Evolutionary conservation across 2,888 invertebrate genomes (phyloP), one percentile per base, ranked within the genome.

Genomic region (Drepanosiphum platanoidis): DNA sequence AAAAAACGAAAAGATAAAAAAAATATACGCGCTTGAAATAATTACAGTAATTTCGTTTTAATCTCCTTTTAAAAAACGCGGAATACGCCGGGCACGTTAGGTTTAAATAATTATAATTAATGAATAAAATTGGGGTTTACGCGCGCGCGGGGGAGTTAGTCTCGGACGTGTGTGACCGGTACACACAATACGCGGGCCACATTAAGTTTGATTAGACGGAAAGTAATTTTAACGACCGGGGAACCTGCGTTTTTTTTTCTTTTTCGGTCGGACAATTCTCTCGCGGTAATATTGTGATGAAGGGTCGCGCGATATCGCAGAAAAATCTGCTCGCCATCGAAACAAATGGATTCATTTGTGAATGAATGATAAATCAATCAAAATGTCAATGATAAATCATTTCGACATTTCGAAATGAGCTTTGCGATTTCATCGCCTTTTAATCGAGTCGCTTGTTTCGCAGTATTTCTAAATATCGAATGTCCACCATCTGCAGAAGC

Each of bases 91-190:
- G n/a, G 42, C 18, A 30, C 42, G 42, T 72, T 46, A 72, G 42
- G 72, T 72, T 72, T 46, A 72, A 42, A 46, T 72, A 72, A 30
- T 18, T 42, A 72, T 42, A 42, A 72, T 72, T 72, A 72, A 72
- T 18, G 42, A 42, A 42, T 18, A 72, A 72, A 72, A 72, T 39
- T 30, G 11, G 27, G 27, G 61, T 9, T 61, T 61, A 52, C 5
- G n/a, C 9, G n/a, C 9, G 22, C 9, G n/a, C n/a, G n/a, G n/a
- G n/a, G 27, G 27, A n/a, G 9, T 61, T 9, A 58, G 27, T 61
- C 61, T n/a, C n/a, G n/a, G n/a, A 61, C 0, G 9, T 72, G 42
- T 72, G 30, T 46, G 30, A 46, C 30, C 8, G 42, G 72, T 72
- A 30, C 18, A 30, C 18, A 72, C 30, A 42, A 42, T 72, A 72